phyloP scores from a whole-genome alignment of 2,113 vertebrate genomes.

The Eptatretus burgeri region DNA sequence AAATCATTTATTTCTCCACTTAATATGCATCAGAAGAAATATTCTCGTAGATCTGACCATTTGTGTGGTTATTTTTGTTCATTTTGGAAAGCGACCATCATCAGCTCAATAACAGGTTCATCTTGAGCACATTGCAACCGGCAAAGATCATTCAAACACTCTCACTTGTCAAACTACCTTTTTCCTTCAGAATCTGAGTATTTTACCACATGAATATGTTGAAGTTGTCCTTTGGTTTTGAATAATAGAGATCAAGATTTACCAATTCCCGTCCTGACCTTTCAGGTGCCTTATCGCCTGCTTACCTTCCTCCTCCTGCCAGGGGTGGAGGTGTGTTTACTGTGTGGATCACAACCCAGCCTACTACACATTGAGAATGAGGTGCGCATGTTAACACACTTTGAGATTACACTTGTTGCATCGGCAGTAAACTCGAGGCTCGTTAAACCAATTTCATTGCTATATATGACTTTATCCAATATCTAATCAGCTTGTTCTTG shows the following conservation, averaged over 20 bases:
- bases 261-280: not conserved
- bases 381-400: slow-evolving; percentile 11
- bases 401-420: not conserved
- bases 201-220: too few relatives aligned
- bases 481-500: not conserved
- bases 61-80: too few relatives aligned
- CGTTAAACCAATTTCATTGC: not conserved
- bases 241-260: not conserved
- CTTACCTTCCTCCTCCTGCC: slow-evolving; percentile 42
- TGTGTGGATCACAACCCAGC: slow-evolving; percentile 42
- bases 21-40: too few relatives aligned
- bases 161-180: too few relatives aligned
- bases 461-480: too few relatives aligned
- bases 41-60: too few relatives aligned
- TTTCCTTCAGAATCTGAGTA: too few relatives aligned
- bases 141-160: too few relatives aligned
- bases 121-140: too few relatives aligned
- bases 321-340: slow-evolving; percentile 29
- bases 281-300: slow-evolving; percentile 36
- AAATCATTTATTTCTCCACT: too few relatives aligned
- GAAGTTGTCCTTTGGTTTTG: not conserved
- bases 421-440: not conserved
- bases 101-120: too few relatives aligned
- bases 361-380: slow-evolving; percentile 24
- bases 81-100: too few relatives aligned